Conservation (phyloP, 2,797 vertebrate species). For the Pangasius krempfi region DNA sequence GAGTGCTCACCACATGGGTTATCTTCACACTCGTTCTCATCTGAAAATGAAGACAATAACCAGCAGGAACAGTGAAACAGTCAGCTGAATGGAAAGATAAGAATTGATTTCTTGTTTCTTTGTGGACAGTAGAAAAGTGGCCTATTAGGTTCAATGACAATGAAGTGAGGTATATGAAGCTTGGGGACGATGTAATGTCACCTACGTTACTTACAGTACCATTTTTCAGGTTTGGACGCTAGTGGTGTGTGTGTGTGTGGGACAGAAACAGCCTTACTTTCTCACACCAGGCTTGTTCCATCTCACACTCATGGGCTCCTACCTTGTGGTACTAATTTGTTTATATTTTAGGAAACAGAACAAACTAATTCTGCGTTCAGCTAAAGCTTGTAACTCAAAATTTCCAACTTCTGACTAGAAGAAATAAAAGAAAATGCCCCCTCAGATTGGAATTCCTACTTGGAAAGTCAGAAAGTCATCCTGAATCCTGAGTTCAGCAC, state of each 20-base stretch:
- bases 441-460: background rate
- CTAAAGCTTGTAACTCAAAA: background rate
- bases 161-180: background rate
- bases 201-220: background rate
- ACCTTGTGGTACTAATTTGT: constrained; percentile 84
- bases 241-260: too few species aligned
- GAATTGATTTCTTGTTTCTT: background rate
- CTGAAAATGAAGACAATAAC: background rate
- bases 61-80: background rate
- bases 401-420: background rate
- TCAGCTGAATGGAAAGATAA: background rate
- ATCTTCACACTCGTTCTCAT: constrained; percentile 35
- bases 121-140: background rate
- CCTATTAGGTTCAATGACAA: background rate
- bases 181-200: background rate
- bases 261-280: background rate
- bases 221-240: background rate
- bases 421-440: background rate
- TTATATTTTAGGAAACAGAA: background rate
- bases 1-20: background rate
- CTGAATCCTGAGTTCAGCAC: background rate
- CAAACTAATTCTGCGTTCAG: background rate
- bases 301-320: constrained; percentile 57
- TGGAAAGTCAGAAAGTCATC: background rate
- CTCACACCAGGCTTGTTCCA: background rate